These are phyloP conservation scores for Protosalanx chinensis DNA, from an alignment of 2,797 vertebrate genomes.

Conservation along the genomic window DNA sequence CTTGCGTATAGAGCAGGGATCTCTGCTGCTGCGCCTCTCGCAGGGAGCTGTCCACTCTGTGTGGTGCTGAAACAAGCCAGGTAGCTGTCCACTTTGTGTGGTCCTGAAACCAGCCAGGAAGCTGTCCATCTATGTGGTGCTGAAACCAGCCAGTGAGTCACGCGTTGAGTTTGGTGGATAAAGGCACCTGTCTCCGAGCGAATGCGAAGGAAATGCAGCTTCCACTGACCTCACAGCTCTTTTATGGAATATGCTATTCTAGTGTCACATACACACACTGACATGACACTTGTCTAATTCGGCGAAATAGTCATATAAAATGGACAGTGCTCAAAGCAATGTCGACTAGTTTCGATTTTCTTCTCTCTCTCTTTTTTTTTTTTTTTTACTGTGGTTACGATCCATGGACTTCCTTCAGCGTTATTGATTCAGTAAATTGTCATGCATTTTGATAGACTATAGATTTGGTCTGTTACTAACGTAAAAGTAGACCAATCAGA, in stretches of 20 bases:
- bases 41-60: conserved; percentile 57
- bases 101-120: conserved; percentile 50
- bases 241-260: not conserved
- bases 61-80: conserved; percentile 65
- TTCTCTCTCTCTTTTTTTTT: too few species aligned
- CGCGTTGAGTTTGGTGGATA: conserved; percentile 28
- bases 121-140: too few species aligned
- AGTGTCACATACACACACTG: too few species aligned
- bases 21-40: not conserved
- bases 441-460: not conserved
- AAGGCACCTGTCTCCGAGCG: conserved; percentile 2
- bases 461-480: not conserved
- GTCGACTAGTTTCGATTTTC: not conserved
- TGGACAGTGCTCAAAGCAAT: not conserved
- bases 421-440: not conserved
- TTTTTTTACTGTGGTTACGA: not conserved
- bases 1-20: not conserved
- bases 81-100: too few species aligned
- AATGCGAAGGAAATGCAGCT: not conserved
- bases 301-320: not conserved
- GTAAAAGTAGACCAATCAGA: not conserved
- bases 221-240: not conserved
- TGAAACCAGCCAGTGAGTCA: conserved; percentile 55
- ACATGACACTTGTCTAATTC: not conserved
- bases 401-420: not conserved